These are phyloP conservation scores for Drosophila glabriapex DNA, from an alignment of 2,888 invertebrate species.

Conservation along the genomic window DNA sequence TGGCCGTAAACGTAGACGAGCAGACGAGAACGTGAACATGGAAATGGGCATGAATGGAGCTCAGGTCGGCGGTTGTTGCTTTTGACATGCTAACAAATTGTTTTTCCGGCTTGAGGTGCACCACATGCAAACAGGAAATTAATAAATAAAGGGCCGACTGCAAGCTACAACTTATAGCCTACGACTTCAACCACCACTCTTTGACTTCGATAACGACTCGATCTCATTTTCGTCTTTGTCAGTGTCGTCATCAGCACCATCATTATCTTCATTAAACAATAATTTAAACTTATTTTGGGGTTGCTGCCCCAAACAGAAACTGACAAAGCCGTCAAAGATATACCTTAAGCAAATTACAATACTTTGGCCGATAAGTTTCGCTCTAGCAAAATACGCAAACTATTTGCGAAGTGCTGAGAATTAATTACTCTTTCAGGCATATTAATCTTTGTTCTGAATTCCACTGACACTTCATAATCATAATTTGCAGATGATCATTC, in stretches of 20 bases:
- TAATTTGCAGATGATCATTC: neutral
- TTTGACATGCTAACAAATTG: constrained; percentile 81
- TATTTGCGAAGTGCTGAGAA: neutral
- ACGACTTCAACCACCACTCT: constrained; percentile 25
- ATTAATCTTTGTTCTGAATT: neutral
- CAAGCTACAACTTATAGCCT: constrained; percentile 2
- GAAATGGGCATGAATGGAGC: constrained; percentile 25
- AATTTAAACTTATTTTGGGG: constrained; percentile 21
- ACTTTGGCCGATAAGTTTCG: neutral
- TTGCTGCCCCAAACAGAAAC: constrained; percentile 9
- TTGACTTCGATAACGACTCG: constrained; percentile 24
- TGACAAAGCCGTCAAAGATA: neutral
- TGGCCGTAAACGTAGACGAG: constrained; percentile 9
- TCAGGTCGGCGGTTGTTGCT: constrained; percentile 53
- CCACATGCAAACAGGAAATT: constrained; percentile 81
- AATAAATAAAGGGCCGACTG: constrained; percentile 69
- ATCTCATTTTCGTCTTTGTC: constrained; percentile 15
- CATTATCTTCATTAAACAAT: constrained; percentile 11
- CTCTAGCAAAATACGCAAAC: neutral
- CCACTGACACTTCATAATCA: neutral
- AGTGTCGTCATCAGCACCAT: constrained; percentile 15
- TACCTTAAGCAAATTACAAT: neutral
- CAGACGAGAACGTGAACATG: neutral
- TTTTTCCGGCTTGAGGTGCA: constrained; percentile 78
- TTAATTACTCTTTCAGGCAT: neutral